A percentile compares a stretch with the other conserved stretches of the same genome.
phyloP scores from a whole-genome alignment of 2,797 vertebrate genomes.

The Leuciscus waleckii region DNA sequence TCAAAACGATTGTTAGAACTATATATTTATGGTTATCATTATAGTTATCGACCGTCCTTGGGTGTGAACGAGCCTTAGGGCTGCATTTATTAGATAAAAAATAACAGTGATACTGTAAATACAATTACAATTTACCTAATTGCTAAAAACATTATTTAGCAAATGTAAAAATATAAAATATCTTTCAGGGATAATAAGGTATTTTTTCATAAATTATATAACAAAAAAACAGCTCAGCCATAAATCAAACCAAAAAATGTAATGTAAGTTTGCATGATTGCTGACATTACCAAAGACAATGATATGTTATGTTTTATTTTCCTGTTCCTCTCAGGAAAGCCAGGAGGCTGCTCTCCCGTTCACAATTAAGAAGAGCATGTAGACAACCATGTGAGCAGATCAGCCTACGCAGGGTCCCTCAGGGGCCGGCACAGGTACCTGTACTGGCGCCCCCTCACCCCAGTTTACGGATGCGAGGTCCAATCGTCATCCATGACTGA shows the following conservation, averaged over 20 bases:
- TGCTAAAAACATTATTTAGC: neutral
- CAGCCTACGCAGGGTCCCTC: conserved; percentile 77
- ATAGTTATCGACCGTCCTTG: neutral
- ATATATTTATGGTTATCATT: neutral
- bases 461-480: conserved; percentile 83
- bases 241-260: neutral
- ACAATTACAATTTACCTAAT: too few species aligned
- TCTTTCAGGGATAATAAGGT: neutral
- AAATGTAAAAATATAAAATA: neutral
- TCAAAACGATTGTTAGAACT: neutral
- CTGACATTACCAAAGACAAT: conserved; percentile 24
- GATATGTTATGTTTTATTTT: conserved; percentile 40
- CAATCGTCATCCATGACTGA: conserved; percentile 86
- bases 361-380: conserved; percentile 89
- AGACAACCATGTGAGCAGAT: conserved; percentile 88
- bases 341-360: conserved; percentile 87
- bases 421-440: conserved; percentile 75
- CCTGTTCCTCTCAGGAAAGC: conserved; percentile 80
- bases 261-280: neutral
- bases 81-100: neutral
- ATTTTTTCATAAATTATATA: neutral
- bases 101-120: neutral
- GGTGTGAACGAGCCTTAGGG: neutral
- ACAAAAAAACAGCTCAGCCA: neutral
- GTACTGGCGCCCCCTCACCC: conserved; percentile 79